These are phyloP conservation scores for Falcaria lacertinaria DNA, from an alignment of 2,888 invertebrate species.

Conservation along the genomic window DNA sequence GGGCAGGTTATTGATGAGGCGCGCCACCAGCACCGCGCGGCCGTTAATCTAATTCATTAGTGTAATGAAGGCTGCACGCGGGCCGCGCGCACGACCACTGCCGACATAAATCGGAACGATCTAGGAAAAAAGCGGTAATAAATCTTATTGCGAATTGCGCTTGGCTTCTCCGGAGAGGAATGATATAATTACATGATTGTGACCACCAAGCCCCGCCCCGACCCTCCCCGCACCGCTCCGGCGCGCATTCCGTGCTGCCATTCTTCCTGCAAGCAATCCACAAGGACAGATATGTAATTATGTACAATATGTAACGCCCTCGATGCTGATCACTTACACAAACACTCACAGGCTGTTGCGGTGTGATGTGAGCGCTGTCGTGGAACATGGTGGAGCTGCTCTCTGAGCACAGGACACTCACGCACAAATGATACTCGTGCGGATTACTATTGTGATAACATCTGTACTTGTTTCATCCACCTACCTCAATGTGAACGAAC, in stretches of 20 bases:
- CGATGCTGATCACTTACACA: too few relatives aligned
- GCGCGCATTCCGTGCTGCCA: conserved; percentile 18
- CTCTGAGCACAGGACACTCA: too few relatives aligned
- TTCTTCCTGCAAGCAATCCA: conserved; percentile 22
- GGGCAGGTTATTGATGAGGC: conserved; percentile 28
- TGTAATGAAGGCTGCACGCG: conserved; percentile 44
- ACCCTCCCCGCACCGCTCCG: conserved; percentile 6
- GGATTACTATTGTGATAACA: too few relatives aligned
- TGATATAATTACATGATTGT: conserved; percentile 56
- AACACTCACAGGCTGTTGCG: neutral
- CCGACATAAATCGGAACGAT: conserved; percentile 34
- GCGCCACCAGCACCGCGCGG: conserved; percentile 19
- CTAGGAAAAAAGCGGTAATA: conserved; percentile 44
- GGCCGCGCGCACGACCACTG: conserved; percentile 17
- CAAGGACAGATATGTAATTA: conserved; percentile 28
- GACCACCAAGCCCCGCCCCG: conserved; percentile 11
- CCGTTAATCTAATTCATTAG: conserved; percentile 48
- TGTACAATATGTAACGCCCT: conserved; percentile 18
- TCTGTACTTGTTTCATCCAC: too few relatives aligned
- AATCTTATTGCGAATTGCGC: conserved; percentile 48
- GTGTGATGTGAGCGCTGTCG: too few relatives aligned
- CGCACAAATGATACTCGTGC: too few relatives aligned
- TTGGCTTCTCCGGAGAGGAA: conserved; percentile 45
- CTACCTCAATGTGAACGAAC: too few relatives aligned
- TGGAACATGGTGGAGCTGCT: too few relatives aligned